Evolutionary conservation across 2,888 invertebrate species (phyloP).

Genomic region (Blomia tropicalis): DNA sequence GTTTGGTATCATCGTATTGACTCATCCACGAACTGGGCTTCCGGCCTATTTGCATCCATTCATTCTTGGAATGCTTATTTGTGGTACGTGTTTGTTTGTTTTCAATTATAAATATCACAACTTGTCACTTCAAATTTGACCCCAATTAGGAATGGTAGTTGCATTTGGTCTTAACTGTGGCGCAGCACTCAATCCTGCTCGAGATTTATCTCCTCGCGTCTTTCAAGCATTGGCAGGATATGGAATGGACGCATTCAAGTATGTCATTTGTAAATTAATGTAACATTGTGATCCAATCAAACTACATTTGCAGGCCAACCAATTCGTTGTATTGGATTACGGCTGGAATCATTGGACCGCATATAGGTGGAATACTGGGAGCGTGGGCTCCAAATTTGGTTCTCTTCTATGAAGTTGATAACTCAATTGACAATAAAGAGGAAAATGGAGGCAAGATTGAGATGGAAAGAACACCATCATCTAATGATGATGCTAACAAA

Average conservation of each 20-base stretch:
- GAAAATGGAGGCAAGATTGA: neutral
- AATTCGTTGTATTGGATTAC: slow-evolving; percentile 40
- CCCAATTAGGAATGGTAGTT: slow-evolving; percentile 31
- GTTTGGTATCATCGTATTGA: slow-evolving; percentile 38
- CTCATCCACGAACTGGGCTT: slow-evolving; percentile 38
- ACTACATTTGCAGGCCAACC: slow-evolving; percentile 32
- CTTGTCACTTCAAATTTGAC: too few species aligned
- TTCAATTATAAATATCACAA: too few species aligned
- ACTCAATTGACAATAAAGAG: neutral
- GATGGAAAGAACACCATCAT: neutral
- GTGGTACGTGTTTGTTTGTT: too few species aligned
- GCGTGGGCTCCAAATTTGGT: slow-evolving; percentile 26
- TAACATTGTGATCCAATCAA: neutral
- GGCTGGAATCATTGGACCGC: slow-evolving; percentile 39
- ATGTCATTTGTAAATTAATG: neutral
- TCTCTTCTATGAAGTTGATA: neutral
- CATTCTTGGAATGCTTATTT: slow-evolving; percentile 36
- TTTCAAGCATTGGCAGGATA: slow-evolving; percentile 41
- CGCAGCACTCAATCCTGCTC: slow-evolving; percentile 45
- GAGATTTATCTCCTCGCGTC: slow-evolving; percentile 43
- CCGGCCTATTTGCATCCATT: slow-evolving; percentile 34
- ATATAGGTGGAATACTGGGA: slow-evolving; percentile 42
- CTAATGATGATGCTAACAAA: neutral
- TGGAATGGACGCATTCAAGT: slow-evolving; percentile 36
- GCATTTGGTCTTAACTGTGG: slow-evolving; percentile 43